Base-by-base conservation (phyloP, 2,113 vertebrate species). In the Tupaia tana region DNA sequence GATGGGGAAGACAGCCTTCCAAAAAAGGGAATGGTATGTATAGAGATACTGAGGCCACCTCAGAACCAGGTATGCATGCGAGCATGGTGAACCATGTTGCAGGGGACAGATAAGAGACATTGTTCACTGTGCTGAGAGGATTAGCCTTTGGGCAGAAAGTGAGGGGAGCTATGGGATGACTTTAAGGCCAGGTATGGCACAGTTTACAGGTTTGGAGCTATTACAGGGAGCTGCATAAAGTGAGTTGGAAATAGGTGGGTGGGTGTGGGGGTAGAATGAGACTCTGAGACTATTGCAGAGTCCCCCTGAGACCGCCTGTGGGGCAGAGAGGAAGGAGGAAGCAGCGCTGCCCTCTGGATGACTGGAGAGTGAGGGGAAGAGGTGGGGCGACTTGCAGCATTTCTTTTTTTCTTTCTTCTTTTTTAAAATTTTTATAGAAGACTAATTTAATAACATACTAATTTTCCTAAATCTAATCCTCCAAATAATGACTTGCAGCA, bases 101-200 rank as follows among this genome's bases (percentile, higher is more conserved):
- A 78, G 34, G 52, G 24, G 77, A 43, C 22, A 70, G 71, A 25
- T 16, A 34, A 63, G 63, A 58, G 27, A 43, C 29, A 9, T 6
- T 70, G 52, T 83, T 96, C 71, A 29, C 19, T 7, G 3, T 70
- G 25, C 58, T 25, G 29, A 58, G 16, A 61, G 75, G 43, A 29
- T 79, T 73, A 90, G 19, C 77, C 25, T 77, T 89, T 89, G 34
- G 93, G 52, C 58, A 19, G 24, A 91, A 95, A 43, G 69, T 14
- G 34, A 34, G 34, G 54, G 19, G 9, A 73, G 31, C 29, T 20
- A 8, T 3, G 56, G 34, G 58, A 10, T 71, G 58, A 83, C 84
- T 86, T 82, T 85, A 90, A 75, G 9, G 24, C 69, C 61, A 93
- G 58, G 63, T 90, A n/a, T 70, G 77, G 22, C 6, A 29, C n/a